phyloP scores from a whole-genome alignment of 2,888 invertebrate genomes.

The Sarcophaga rosellei region DNA sequence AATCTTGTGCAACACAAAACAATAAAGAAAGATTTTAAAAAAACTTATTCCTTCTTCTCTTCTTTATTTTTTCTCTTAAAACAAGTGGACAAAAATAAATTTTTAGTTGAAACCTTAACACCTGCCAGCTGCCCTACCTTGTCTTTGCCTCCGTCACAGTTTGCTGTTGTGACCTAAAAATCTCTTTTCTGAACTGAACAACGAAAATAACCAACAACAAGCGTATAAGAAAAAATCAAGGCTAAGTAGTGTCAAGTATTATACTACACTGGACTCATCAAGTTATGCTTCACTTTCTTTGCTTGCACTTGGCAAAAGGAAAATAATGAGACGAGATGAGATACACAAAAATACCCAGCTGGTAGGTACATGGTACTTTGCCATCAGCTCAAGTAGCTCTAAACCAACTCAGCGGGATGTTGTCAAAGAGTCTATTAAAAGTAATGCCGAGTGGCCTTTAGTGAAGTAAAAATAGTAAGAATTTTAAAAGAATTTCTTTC shows the following conservation, averaged over 20 bases:
- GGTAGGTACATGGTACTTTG: not conserved
- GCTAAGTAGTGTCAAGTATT: constrained; percentile 37
- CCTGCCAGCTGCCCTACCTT: constrained; percentile 29
- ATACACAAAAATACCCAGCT: not conserved
- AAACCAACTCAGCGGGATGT: constrained; percentile 16
- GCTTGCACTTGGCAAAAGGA: constrained; percentile 1
- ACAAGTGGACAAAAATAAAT: constrained; percentile 25
- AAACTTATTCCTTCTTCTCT: constrained; percentile 31
- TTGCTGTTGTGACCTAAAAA: not conserved
- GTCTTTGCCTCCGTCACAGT: not conserved
- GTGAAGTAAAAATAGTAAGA: too few relatives aligned
- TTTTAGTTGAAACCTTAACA: constrained; percentile 47
- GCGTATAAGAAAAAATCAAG: constrained; percentile 43
- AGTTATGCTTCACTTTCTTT: not conserved
- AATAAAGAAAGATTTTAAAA: constrained; percentile 2
- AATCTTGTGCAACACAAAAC: not conserved
- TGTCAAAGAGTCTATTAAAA: not conserved
- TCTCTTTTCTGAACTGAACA: not conserved
- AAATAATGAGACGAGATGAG: constrained; percentile 1
- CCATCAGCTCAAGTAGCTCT: not conserved
- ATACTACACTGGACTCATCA: constrained; percentile 6
- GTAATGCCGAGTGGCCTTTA: too few relatives aligned
- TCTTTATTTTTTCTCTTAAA: not conserved
- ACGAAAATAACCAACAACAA: not conserved
- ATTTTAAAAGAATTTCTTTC: too few relatives aligned